Percentiles rank a stretch among this genome's conserved stretches.
phyloP scores from a whole-genome alignment of 2,888 invertebrate genomes.

The Euplexia lucipara region DNA sequence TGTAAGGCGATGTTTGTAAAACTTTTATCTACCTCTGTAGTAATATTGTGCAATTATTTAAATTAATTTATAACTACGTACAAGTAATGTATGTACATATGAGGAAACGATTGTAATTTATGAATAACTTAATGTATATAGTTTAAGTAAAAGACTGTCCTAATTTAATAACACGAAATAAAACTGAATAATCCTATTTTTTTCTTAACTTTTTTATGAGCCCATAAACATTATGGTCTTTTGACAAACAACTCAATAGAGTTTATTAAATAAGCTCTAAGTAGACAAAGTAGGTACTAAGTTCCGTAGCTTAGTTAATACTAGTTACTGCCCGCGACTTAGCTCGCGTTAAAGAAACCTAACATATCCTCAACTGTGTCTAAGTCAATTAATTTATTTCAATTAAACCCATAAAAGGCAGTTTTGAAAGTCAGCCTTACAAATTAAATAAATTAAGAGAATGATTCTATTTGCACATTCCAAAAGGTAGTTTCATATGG shows the following conservation, averaged over 20 bases:
- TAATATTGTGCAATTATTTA: conserved; percentile 70
- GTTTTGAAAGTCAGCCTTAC: no score
- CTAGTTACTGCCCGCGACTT: no score
- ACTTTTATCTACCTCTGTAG: conserved; percentile 43
- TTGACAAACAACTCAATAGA: no score
- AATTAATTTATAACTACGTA: conserved; percentile 10
- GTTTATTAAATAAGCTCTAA: neutral
- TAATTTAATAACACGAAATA: conserved; percentile 8
- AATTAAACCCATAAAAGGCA: no score
- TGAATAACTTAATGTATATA: conserved; percentile 9
- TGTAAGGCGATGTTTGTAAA: conserved; percentile 48
- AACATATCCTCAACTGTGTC: no score
- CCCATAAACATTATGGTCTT: neutral
- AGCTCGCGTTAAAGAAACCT: no score
- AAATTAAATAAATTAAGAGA: no score
- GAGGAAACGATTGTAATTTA: conserved; percentile 12
- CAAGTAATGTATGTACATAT: conserved; percentile 6
- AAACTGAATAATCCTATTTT: neutral
- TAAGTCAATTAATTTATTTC: no score
- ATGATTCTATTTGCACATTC: no score
- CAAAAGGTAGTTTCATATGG: no score
- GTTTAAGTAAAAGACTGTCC: conserved; percentile 2
- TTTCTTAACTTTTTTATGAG: neutral
- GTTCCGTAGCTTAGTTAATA: neutral
- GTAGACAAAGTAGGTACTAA: neutral